phyloP scores from a whole-genome alignment of 2,888 invertebrate genomes.

The Nomada ferruginata region DNA sequence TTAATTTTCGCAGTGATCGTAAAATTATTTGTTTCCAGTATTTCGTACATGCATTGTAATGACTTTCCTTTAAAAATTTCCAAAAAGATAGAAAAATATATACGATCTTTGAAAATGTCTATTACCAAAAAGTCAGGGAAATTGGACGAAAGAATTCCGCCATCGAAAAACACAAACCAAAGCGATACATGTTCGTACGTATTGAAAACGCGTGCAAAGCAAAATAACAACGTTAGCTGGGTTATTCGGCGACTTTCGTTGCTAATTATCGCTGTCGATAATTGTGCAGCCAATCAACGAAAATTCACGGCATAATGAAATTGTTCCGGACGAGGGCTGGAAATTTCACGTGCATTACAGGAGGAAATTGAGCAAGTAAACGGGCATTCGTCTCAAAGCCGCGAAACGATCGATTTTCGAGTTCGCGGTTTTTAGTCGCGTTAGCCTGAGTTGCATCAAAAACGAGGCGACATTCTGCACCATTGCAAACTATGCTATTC shows the following conservation, averaged over 20 bases:
- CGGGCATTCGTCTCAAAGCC: conserved; percentile 25
- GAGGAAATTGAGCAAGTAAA: conserved; percentile 35
- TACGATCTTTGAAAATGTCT: too few relatives aligned
- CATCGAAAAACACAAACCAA: too few relatives aligned
- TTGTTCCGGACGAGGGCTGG: background rate
- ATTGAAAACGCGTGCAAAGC: background rate
- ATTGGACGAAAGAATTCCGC: too few relatives aligned
- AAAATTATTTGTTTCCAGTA: too few relatives aligned
- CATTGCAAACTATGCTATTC: conserved; percentile 10
- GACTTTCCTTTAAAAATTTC: too few relatives aligned
- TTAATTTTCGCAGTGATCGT: too few relatives aligned
- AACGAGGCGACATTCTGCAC: conserved; percentile 31
- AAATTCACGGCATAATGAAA: conserved; percentile 33
- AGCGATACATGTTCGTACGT: too few relatives aligned
- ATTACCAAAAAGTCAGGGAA: too few relatives aligned
- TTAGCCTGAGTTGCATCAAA: conserved; percentile 34
- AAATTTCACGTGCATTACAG: conserved; percentile 31
- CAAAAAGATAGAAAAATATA: too few relatives aligned
- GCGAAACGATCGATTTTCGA: conserved; percentile 56
- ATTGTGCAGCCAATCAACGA: conserved; percentile 36
- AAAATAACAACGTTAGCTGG: conserved; percentile 6
- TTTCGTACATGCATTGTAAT: too few relatives aligned
- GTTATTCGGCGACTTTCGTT: conserved; percentile 18
- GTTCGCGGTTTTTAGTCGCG: conserved; percentile 58
- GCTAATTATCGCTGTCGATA: conserved; percentile 46